Percentiles rank a stretch among this genome's conserved stretches.
These are phyloP conservation scores for Odobenus rosmarus DNA, from an alignment of 2,113 vertebrate genomes.

Conservation along the genomic window DNA sequence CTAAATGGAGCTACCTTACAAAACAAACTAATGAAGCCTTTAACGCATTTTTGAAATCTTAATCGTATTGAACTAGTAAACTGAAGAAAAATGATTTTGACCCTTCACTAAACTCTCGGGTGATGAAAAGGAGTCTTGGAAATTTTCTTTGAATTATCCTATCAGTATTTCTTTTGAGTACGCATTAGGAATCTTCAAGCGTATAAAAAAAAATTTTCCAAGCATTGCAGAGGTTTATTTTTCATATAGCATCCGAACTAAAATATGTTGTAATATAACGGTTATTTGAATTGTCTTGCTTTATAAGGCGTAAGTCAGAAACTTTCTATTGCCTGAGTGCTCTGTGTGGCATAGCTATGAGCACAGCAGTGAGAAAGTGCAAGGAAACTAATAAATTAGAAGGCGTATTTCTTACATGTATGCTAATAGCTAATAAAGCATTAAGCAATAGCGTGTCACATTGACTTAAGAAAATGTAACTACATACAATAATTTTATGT, in stretches of 20 bases:
- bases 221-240: slow-evolving; percentile 77
- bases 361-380: slow-evolving; percentile 40
- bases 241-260: slow-evolving; percentile 78
- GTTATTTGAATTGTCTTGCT: slow-evolving; percentile 76
- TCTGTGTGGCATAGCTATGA: slow-evolving; percentile 70
- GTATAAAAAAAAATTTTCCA: slow-evolving; percentile 5
- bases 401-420: slow-evolving; percentile 43
- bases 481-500: slow-evolving; percentile 45
- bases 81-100: slow-evolving; percentile 33
- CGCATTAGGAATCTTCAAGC: neutral
- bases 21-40: slow-evolving; percentile 33
- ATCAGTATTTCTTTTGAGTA: neutral
- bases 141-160: slow-evolving; percentile 1
- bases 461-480: slow-evolving; percentile 30
- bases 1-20: neutral
- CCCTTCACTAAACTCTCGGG: slow-evolving; percentile 38
- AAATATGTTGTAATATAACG: slow-evolving; percentile 55
- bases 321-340: slow-evolving; percentile 72
- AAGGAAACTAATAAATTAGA: slow-evolving; percentile 63
- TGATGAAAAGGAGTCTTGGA: slow-evolving; percentile 23
- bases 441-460: slow-evolving; percentile 39
- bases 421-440: slow-evolving; percentile 65
- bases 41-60: slow-evolving; percentile 15
- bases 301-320: slow-evolving; percentile 70
- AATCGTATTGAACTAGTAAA: neutral